Evolutionary conservation across 2,888 invertebrate genomes (phyloP).

Genomic region (Morpho achilles): DNA sequence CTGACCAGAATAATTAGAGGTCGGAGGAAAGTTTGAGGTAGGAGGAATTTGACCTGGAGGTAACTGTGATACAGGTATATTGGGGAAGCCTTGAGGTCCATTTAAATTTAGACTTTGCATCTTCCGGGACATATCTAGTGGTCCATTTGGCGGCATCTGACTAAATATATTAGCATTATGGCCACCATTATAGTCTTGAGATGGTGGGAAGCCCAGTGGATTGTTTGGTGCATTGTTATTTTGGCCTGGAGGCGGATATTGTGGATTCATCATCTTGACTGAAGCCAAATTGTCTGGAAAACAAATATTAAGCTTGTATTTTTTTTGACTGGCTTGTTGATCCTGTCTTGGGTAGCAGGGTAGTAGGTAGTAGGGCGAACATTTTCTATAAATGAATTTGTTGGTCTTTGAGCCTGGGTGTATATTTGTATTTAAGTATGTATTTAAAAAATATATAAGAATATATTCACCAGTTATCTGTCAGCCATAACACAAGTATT

Average conservation of each 20-base stretch:
- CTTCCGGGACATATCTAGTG: conserved; percentile 61
- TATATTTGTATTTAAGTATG: too few species aligned
- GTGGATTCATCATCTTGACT: conserved; percentile 70
- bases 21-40: conserved; percentile 43
- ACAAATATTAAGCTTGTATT: background rate
- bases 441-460: too few species aligned
- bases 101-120: conserved; percentile 69
- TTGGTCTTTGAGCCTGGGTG: too few species aligned
- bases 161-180: conserved; percentile 61
- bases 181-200: conserved; percentile 64
- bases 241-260: conserved; percentile 68
- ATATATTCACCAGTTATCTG: too few species aligned
- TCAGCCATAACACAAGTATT: too few species aligned
- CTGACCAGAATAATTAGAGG: conserved; percentile 43
- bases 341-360: too few species aligned
- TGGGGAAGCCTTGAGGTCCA: conserved; percentile 51
- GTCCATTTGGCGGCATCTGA: conserved; percentile 53
- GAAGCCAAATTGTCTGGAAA: conserved; percentile 38
- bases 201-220: conserved; percentile 55
- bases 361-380: too few species aligned
- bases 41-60: conserved; percentile 49
- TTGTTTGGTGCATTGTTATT: conserved; percentile 68
- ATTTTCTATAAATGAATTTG: too few species aligned
- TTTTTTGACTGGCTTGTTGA: too few species aligned
- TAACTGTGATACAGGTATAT: conserved; percentile 57